Evolutionary conservation across 2,113 vertebrate genomes (phyloP), one percentile per base, ranked within the genome.

Genomic region (Motacilla alba): DNA sequence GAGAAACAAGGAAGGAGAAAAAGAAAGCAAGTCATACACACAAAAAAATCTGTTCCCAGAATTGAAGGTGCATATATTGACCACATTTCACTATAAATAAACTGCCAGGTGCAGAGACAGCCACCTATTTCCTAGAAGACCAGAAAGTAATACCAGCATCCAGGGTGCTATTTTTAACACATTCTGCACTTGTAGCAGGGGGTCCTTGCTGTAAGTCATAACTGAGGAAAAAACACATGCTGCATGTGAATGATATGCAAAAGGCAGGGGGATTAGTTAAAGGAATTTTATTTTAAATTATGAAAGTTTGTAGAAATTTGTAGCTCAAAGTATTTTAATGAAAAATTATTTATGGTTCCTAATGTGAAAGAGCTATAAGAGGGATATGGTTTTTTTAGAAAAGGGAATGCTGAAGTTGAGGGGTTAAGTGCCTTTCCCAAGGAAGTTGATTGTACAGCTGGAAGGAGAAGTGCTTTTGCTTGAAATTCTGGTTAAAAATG

Each of bases 261-360:
- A 64, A 83, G 69, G 9, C 24, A 56, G 37, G 15, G 26, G 2
- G 0, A 5, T 60, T 75, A 70, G 31, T 56, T 70, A 74, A 69
- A 76, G 20, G 49, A 66, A 6, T 27, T 4, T 63, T 77, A 37
- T 60, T 23, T 1, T 0, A 53, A 81, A 33, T 39, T 0, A 76
- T 39, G 23, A 9, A 47, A n/a, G 5, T 52, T 35, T 11, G 9
- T 59, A 59, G 41, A 49, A 74, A 56, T 14, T 28, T 78, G 27
- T 68, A 87, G 6, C 44, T 87, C 49, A n/a, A 23, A 27, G 10
- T 63, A 43, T 63, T 89, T 85, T 82, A 2, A 66, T 72, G 30
- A 64, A 75, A 82, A 86, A 44, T n/a, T 60, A 52, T 35, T 73
- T 84, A 23, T 16, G 6, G 18, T 80, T 83, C 49, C 27, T n/a